Base-by-base conservation (phyloP, 2,888 invertebrate species). In the Melipona bicolor region DNA sequence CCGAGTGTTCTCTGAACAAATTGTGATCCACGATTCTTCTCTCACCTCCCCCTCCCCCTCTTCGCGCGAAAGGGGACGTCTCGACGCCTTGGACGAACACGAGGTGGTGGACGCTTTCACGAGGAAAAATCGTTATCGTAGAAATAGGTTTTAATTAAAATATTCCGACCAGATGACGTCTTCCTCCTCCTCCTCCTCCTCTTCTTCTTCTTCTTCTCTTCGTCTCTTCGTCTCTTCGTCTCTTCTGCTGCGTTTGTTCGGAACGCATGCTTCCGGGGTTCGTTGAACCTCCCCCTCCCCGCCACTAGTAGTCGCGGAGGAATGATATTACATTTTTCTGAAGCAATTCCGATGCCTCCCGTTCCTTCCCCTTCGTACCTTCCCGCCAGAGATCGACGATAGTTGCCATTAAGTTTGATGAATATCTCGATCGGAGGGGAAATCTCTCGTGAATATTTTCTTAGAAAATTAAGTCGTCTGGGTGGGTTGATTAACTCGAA, bases 141-240 rank as follows among this genome's bases (percentile, higher is more conserved):
- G 83, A 78, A 89, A 88, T 86, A 72, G 82, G 74, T 77, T 83
- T 86, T 90, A 90, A 89, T 89, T 89, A 89, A 90, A 90, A 85
- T 86, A 89, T 90, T 83, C 83, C 70, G 62, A 27, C 73, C 73
- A 82, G 76, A 79, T 81, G 89, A 78, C 70, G 79, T 61, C 50
- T 32, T 50, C 72, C 75, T 56, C 21, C 3, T 59, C 64, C n/a
- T 67, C 21, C 19, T 65, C 52, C 24, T 65, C 19, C 15, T 24
- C 17, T 3, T 15, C 49, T 4, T 49, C 49, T 9, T 52, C 19
- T 27, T 27, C 27, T 27, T 27, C 27, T 27, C n/a, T n/a, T n/a
- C n/a, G n/a, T 27, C 27, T 2, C 43, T 43, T 43, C 36, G 4
- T 36, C 36, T 36, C 36, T 36, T 9, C 36, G 36, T 36, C 36